Conservation (phyloP, 2,113 vertebrate species). For the Dasyurus viverrinus region DNA sequence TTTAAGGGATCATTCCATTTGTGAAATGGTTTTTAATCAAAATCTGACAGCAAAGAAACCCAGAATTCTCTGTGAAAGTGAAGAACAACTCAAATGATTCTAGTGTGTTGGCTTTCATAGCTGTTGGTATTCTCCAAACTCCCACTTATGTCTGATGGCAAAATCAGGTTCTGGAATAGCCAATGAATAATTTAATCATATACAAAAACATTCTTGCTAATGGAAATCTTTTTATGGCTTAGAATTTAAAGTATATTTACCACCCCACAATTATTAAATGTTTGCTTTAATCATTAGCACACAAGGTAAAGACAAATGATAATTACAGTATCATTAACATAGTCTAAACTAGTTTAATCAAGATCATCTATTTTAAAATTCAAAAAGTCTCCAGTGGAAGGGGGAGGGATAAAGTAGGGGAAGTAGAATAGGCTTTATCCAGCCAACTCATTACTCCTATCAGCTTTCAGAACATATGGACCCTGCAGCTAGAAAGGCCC, state of each 20-base stretch:
- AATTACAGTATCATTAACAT: conserved; percentile 63
- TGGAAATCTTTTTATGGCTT: conserved; percentile 75
- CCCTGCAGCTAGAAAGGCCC: conserved; percentile 43
- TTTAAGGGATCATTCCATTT: not conserved
- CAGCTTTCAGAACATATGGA: conserved; percentile 31
- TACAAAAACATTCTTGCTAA: conserved; percentile 76
- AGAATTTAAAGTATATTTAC: conserved; percentile 61
- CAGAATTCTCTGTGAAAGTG: conserved; percentile 53
- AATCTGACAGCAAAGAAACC: conserved; percentile 55
- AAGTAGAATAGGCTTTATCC: conserved; percentile 41
- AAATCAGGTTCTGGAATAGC: conserved; percentile 70
- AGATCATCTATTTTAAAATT: conserved; percentile 75
- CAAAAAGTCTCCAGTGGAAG: conserved; percentile 42
- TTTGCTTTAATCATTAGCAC: conserved; percentile 74
- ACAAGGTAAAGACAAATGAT: conserved; percentile 49
- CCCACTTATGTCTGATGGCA: conserved; percentile 70
- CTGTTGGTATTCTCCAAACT: conserved; percentile 72
- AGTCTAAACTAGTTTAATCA: conserved; percentile 63
- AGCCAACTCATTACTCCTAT: not conserved
- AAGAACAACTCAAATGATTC: conserved; percentile 58
- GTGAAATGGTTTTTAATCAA: not conserved
- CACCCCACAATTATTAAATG: conserved; percentile 67
- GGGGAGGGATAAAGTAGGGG: conserved; percentile 29
- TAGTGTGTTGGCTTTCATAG: conserved; percentile 40
- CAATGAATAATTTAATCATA: conserved; percentile 68